Evolutionary conservation across 2,888 invertebrate species (phyloP).

Genomic region (Ichneumoninae sp.): DNA sequence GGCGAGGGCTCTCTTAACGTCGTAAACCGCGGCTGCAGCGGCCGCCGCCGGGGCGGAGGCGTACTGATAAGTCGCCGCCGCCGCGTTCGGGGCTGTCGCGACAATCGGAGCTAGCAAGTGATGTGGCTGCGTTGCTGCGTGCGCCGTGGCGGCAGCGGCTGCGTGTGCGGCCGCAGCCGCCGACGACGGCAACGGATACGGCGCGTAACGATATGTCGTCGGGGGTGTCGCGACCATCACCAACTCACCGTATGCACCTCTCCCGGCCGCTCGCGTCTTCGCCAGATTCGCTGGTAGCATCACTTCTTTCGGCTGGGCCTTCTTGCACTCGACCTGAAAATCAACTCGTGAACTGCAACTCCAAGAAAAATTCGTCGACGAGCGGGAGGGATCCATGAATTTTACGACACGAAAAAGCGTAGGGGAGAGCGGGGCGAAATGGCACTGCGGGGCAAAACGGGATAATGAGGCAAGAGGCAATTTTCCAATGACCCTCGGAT

Average conservation of each 20-base stretch:
- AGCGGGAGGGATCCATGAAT: too few relatives aligned
- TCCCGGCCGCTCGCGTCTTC: conserved; percentile 97
- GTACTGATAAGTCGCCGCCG: conserved; percentile 80
- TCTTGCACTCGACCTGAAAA: conserved; percentile 99
- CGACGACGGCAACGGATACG: conserved; percentile 83
- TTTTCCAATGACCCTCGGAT: too few relatives aligned
- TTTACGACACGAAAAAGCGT: too few relatives aligned
- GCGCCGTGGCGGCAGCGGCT: conserved; percentile 84
- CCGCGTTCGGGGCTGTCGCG: conserved; percentile 77
- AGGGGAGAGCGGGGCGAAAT: too few relatives aligned
- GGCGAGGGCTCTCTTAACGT: conserved; percentile 86
- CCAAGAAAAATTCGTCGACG: neutral
- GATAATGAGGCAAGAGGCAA: too few relatives aligned
- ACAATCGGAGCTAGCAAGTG: conserved; percentile 82
- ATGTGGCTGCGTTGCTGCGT: conserved; percentile 78
- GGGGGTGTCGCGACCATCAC: conserved; percentile 92
- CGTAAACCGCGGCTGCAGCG: conserved; percentile 82
- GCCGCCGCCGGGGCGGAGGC: conserved; percentile 85
- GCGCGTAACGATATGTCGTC: conserved; percentile 85
- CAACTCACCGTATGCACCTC: conserved; percentile 99
- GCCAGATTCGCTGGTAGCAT: conserved; percentile 99
- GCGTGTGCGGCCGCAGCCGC: conserved; percentile 84
- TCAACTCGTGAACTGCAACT: conserved; percentile 23
- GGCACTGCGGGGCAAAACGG: too few relatives aligned
- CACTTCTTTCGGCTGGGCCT: conserved; percentile 99